phyloP scores from a whole-genome alignment of 2,113 vertebrate species.

The Chaetops frenatus region DNA sequence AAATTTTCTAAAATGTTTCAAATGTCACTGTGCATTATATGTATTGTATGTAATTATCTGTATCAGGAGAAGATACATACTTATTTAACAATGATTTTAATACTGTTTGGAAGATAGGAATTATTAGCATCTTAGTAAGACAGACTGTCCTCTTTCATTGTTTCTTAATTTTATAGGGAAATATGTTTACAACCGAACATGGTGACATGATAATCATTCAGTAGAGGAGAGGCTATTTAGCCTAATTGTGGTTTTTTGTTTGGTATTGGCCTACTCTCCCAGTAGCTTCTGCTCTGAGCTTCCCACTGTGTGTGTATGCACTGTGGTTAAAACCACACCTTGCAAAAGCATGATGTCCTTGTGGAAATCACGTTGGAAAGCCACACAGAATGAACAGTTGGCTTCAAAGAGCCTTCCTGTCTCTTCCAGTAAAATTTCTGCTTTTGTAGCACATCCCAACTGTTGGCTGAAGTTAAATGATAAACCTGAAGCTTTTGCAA shows the following conservation, averaged over 20 bases:
- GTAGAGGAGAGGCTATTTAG: background rate
- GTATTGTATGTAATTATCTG: background rate
- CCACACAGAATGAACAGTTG: background rate
- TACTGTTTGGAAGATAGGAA: background rate
- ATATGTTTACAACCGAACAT: background rate
- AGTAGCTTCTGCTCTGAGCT: background rate
- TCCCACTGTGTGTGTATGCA: background rate
- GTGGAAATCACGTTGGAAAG: background rate
- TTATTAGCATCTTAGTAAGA: background rate
- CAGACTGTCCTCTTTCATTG: background rate
- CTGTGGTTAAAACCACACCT: conserved; percentile 11
- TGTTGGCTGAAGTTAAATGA: background rate
- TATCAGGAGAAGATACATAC: background rate
- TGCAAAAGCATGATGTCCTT: background rate
- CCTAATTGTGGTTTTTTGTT: background rate
- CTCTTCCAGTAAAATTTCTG: background rate
- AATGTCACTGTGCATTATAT: background rate
- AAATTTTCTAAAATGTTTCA: background rate
- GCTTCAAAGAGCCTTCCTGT: background rate
- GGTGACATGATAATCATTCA: background rate
- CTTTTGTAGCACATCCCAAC: background rate
- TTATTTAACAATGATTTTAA: background rate
- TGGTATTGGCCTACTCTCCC: background rate
- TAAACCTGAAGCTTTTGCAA: background rate
- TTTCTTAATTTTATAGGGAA: background rate